A percentile compares a stretch with the other conserved stretches of the same genome.
These are phyloP conservation scores for Lasius platythorax DNA, from an alignment of 2,888 invertebrate genomes.

Conservation along the genomic window DNA sequence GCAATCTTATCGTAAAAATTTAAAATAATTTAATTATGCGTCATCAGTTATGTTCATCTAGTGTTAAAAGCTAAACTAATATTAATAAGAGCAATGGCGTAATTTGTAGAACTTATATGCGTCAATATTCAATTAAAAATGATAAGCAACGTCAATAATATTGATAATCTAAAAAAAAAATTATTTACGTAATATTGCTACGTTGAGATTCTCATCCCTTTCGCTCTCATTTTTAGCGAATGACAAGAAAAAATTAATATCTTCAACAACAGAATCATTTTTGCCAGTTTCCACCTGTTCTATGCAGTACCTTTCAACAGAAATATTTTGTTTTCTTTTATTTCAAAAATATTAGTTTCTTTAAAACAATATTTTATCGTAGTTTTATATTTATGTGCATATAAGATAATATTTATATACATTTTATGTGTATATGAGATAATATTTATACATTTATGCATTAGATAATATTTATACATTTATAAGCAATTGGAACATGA, in stretches of 20 bases:
- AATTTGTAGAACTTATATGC: neutral
- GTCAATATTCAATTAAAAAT: neutral
- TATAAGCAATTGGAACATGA: neutral
- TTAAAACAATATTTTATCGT: neutral
- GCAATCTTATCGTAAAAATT: neutral
- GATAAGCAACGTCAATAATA: slow-evolving; percentile 7
- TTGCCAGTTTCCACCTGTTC: neutral
- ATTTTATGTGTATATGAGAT: neutral
- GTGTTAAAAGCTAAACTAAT: slow-evolving; percentile 1
- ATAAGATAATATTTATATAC: neutral
- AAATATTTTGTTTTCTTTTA: slow-evolving; percentile 11
- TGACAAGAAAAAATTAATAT: slow-evolving; percentile 57
- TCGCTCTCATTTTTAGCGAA: neutral
- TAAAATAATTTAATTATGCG: neutral
- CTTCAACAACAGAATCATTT: neutral
- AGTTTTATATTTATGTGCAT: neutral
- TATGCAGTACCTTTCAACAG: slow-evolving; percentile 64
- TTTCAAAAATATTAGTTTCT: neutral
- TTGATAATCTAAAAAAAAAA: slow-evolving; percentile 9
- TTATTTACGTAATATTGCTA: neutral
- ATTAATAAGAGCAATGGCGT: neutral
- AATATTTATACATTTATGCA: neutral
- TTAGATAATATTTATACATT: neutral
- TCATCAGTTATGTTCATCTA: neutral
- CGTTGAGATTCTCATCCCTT: slow-evolving; percentile 10